Conservation (phyloP, 2,113 vertebrate species). For the Albula glossodonta region DNA sequence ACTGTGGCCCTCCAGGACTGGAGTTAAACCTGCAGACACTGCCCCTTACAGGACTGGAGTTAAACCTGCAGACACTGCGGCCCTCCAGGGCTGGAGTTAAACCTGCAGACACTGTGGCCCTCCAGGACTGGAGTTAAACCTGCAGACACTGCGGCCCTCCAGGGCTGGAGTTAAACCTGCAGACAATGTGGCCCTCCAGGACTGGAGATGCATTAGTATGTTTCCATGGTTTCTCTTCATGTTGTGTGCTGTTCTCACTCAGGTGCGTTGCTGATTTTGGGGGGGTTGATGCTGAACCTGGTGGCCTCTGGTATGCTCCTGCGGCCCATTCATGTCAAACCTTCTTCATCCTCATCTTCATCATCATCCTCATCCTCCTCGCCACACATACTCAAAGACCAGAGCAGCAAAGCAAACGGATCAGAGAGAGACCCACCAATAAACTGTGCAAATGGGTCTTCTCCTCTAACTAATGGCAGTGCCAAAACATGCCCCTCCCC, state of each 20-base stretch:
- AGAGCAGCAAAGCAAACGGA: constrained; percentile 50
- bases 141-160: no score
- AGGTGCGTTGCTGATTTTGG: constrained; percentile 87
- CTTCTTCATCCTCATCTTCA: not conserved
- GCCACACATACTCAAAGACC: constrained; percentile 53
- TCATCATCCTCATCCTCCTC: constrained; percentile 38
- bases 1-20: no score
- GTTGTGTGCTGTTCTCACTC: constrained; percentile 21
- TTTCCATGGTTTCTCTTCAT: no score
- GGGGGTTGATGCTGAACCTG: constrained; percentile 85
- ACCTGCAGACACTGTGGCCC: no score
- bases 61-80: no score
- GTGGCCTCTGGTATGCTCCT: constrained; percentile 89
- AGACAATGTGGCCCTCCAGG: no score
- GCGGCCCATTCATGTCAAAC: constrained; percentile 63
- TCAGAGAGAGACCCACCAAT: constrained; percentile 60
- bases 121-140: no score
- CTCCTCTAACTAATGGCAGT: constrained; percentile 62
- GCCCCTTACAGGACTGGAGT: no score
- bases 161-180: no score
- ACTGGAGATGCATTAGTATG: no score
- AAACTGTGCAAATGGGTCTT: constrained; percentile 58
- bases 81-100: no score
- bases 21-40: no score
- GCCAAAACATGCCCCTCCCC: constrained; percentile 55